Conservation (phyloP, 2,797 vertebrate genomes). For the Tamandua tetradactyla region DNA sequence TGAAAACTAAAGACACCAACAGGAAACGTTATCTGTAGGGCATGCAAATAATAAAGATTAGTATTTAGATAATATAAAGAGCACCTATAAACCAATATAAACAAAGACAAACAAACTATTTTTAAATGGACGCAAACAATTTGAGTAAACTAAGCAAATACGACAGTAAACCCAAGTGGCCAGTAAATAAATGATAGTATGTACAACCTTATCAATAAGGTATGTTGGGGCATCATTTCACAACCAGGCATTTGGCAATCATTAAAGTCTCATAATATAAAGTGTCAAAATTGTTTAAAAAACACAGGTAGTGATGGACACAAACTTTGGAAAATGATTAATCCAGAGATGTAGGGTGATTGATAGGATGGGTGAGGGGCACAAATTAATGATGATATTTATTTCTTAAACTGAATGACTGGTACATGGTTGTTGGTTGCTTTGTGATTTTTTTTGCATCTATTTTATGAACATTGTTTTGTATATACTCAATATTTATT, state of each 20-base stretch:
- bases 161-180: too few species aligned
- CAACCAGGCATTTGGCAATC: neutral
- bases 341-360: neutral
- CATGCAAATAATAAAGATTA: neutral
- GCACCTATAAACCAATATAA: neutral
- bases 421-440: too few species aligned
- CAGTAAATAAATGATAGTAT: neutral
- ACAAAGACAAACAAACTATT: neutral
- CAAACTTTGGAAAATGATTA: neutral
- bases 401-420: neutral
- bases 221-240: neutral
- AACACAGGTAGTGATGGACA: neutral
- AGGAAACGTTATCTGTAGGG: neutral
- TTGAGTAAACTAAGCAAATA: neutral
- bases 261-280: neutral
- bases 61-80: neutral
- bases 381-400: neutral
- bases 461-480: neutral
- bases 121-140: neutral
- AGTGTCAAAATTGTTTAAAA: neutral
- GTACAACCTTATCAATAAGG: neutral
- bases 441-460: neutral
- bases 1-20: neutral
- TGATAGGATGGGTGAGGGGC: neutral
- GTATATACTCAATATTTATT: neutral